Evolutionary conservation across 2,113 vertebrate genomes (phyloP).

Genomic region (Zapus hudsonius): DNA sequence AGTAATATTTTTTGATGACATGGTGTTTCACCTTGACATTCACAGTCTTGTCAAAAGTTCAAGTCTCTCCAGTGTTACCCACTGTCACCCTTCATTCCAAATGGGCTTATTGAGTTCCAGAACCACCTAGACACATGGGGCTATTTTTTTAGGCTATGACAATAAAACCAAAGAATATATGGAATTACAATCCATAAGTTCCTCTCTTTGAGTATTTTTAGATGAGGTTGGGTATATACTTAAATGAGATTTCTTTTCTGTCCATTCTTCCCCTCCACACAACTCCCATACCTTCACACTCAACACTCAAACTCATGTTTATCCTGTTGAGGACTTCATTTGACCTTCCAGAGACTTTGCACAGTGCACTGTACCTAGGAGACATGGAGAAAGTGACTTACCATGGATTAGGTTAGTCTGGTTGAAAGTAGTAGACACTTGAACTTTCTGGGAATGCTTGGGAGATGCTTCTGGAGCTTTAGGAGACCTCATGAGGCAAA

Average conservation of each 20-base stretch:
- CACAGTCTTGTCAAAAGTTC: not conserved
- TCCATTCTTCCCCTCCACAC: not conserved
- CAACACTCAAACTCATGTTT: not conserved
- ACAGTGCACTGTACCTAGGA: not conserved
- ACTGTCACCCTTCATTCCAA: not conserved
- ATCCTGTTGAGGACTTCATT: not conserved
- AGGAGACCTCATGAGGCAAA: not conserved
- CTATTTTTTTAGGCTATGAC: not conserved
- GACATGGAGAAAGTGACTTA: not conserved
- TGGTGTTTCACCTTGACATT: not conserved
- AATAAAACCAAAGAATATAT: not conserved
- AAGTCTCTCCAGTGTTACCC: not conserved
- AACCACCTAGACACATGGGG: not conserved
- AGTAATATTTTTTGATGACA: not conserved
- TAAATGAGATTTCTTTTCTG: not conserved
- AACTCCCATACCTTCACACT: not conserved
- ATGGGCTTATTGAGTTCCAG: not conserved
- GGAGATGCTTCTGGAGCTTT: slow-evolving; percentile 10
- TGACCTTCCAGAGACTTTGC: not conserved
- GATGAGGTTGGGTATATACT: not conserved
- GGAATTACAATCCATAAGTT: not conserved
- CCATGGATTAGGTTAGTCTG: not conserved
- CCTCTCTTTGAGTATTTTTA: not conserved
- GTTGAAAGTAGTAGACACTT: not conserved
- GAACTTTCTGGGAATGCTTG: slow-evolving; percentile 5